Evolutionary conservation across 2,888 invertebrate species (phyloP), one percentile per base, ranked within the genome.

Genomic region (Cheilosia soror): DNA sequence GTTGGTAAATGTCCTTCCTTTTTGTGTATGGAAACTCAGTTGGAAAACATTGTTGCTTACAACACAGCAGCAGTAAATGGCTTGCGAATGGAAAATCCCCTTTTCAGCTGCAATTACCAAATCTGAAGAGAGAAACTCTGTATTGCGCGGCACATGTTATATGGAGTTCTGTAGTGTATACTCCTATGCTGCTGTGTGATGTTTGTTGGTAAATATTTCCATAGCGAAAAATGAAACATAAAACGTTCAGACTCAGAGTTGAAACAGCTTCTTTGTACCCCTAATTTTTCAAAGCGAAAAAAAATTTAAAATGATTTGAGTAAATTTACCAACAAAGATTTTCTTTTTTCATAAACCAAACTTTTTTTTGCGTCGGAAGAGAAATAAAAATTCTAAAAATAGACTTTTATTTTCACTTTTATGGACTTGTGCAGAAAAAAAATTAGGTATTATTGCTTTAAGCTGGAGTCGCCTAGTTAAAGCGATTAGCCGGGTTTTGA

Each of bases 41-140:
- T 72, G 81, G 66, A 69, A 79, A 79, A 75, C 69, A 44, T 79
- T 79, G 75, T 75, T 79, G 65, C 84, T 79, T 66, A 60, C 66
- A 72, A 29, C 57, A 33, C 51, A 33, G 47, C 42, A 72, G 57
- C 79, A 73, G 71, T 77, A 85, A 85, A 81, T 85, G 80, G 85
- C 80, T 76, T 71, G 60, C 51, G 66, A 76, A 60, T 66, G 55
- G 42, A 62, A 83, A 84, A 57, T 68, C 66, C 80, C 63, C 71
- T 77, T 71, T 77, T 76, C 85, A 76, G 62, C 66, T 85, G 85
- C 85, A 85, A 85, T 85, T 85, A 81, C 85, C 72, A 73, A 85
- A 77, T 81, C 77, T 81, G 77, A 85, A 76, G 69, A 47, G 47
- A 65, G 57, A 62, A 66, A 49, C 15, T 11, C 37, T 63, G 55